Evolutionary conservation across 2,888 invertebrate genomes (phyloP).

Genomic region (Mythimna ferrago): DNA sequence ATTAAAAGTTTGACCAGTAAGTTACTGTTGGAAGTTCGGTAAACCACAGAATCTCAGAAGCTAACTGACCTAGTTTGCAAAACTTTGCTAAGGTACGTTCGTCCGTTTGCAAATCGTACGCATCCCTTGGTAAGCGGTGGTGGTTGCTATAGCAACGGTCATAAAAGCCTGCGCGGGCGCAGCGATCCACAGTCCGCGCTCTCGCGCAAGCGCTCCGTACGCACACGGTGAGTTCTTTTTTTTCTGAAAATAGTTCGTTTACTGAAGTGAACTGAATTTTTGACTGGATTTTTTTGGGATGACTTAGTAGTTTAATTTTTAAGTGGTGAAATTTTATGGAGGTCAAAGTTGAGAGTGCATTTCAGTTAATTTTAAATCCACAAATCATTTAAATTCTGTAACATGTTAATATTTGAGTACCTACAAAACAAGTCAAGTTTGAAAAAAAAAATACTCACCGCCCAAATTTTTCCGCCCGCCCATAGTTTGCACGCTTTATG

Average conservation of each 20-base stretch:
- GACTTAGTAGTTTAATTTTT: constrained; percentile 2
- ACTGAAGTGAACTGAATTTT: constrained; percentile 46
- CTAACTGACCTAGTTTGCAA: constrained; percentile 68
- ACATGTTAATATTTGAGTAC: not conserved
- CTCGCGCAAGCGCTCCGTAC: constrained; percentile 82
- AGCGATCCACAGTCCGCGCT: constrained; percentile 79
- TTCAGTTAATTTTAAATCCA: not conserved
- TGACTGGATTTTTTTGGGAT: not conserved
- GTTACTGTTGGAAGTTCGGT: constrained; percentile 28
- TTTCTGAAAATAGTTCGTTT: constrained; percentile 44
- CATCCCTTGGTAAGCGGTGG: constrained; percentile 72
- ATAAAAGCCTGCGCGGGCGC: constrained; percentile 79
- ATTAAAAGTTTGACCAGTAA: constrained; percentile 51
- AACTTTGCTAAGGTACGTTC: constrained; percentile 53
- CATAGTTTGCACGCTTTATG: not conserved
- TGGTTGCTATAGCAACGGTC: constrained; percentile 75
- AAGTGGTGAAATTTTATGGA: constrained; percentile 11
- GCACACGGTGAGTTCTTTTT: constrained; percentile 84
- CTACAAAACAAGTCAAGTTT: not conserved
- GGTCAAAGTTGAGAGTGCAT: constrained; percentile 22
- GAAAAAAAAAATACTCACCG: not conserved
- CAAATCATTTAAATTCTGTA: not conserved
- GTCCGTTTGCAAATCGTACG: constrained; percentile 57
- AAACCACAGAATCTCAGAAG: constrained; percentile 57
- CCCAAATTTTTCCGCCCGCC: constrained; percentile 33